Base-by-base conservation (phyloP, 2,888 invertebrate species). In the Anorthoa munda region DNA sequence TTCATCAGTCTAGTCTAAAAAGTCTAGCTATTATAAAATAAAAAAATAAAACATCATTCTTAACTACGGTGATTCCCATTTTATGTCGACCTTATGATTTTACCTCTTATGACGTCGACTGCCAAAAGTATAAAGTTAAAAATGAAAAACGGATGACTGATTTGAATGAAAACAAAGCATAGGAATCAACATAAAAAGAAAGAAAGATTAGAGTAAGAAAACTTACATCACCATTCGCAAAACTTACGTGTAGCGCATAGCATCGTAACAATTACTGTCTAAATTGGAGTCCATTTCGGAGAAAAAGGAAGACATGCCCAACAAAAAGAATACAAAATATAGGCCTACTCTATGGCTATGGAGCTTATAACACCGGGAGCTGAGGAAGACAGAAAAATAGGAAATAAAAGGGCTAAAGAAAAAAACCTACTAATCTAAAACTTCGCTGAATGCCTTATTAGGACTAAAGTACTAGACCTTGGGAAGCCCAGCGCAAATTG, bases 201-300 rank as follows among this genome's bases (percentile, higher is more conserved):
- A n/a, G 9, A 45, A 45, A 60, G 21, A 31, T 45, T 45, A 21
- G 15, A n/a, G 15, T 15, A 15, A 21, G 9, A 45, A 45, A 60
- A 45, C 45, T 45, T 45, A 21, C 55, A 55, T 17, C 13, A 48
- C 9, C 21, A 23, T 31, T 63, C 60, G 11, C 48, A 51, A 61
- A 74, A 75, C 75, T 75, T 75, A 73, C 75, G 59, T 65, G 50
- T 45, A 26, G 9, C 65, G 75, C 66, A 74, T 53, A 75, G 75
- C 75, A 66, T 55, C 60, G 18, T 50, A 21, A 56, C 60, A 50
- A n/a, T 50, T 60, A 66, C 60, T 60, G 18, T 66, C 60, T 66
- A 75, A 58, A 66, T 61, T 11, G 26, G 9, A 69, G n/a, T 66
- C 76, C 64, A 56, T 74, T 77, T 77, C 23, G 18, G 23, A 61